phyloP scores from a whole-genome alignment of 2,888 invertebrate genomes.

The Mesorhabditis sp. region DNA sequence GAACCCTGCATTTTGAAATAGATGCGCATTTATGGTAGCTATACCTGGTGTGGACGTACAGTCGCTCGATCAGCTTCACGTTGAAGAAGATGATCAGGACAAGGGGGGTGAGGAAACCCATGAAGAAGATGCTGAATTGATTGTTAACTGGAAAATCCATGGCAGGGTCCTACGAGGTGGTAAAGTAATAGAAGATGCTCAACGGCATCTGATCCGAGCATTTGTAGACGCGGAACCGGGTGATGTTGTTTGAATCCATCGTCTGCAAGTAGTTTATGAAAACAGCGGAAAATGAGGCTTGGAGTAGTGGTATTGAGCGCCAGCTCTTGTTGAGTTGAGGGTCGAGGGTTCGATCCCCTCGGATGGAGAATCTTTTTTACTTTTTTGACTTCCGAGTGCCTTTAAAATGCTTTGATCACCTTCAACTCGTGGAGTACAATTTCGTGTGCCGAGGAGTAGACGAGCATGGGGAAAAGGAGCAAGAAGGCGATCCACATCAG shows the following conservation, averaged over 20 bases:
- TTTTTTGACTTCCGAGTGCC: too few relatives aligned
- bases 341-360: not conserved
- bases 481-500: constrained; percentile 38
- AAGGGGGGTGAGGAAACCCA: constrained; percentile 53
- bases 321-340: not conserved
- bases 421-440: constrained; percentile 1
- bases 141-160: not conserved
- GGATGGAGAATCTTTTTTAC: too few relatives aligned
- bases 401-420: not conserved
- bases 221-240: constrained; percentile 50
- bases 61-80: constrained; percentile 43
- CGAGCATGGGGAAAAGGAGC: constrained; percentile 50
- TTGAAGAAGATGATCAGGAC: constrained; percentile 53
- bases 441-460: constrained; percentile 42
- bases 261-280: not conserved
- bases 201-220: constrained; percentile 51
- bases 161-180: constrained; percentile 31
- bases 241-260: constrained; percentile 37
- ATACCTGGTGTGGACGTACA: constrained; percentile 46
- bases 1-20: constrained; percentile 23
- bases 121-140: constrained; percentile 45
- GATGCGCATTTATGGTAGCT: not conserved
- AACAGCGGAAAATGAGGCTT: too few relatives aligned
- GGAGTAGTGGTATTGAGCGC: too few relatives aligned
- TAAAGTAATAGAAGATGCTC: constrained; percentile 52